Evolutionary conservation across 2,888 invertebrate genomes (phyloP).

Genomic region (Papilio demoleus): DNA sequence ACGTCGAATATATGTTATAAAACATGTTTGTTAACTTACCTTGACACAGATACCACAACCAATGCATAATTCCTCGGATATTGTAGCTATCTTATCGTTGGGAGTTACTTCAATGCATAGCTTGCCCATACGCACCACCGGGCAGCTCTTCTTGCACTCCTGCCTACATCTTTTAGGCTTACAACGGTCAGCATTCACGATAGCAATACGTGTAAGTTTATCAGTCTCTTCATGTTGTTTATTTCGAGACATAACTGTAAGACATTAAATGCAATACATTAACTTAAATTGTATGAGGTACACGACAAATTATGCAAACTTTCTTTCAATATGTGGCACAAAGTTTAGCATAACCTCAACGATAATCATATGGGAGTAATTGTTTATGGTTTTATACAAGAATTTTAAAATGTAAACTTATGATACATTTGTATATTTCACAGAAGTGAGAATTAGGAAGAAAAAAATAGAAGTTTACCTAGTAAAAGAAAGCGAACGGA

Average conservation of each 20-base stretch:
- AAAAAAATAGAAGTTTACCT: conserved; percentile 61
- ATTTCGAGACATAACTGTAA: conserved; percentile 81
- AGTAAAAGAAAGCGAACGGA: conserved; percentile 72
- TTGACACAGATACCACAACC: conserved; percentile 99
- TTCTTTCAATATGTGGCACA: conserved; percentile 70
- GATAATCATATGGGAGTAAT: conserved; percentile 49
- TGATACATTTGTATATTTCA: conserved; percentile 1
- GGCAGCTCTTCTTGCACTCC: conserved; percentile 99
- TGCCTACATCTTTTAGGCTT: conserved; percentile 99
- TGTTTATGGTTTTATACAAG: conserved; percentile 6
- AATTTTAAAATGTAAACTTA: background rate
- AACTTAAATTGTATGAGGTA: conserved; percentile 44
- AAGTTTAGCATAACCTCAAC: conserved; percentile 72
- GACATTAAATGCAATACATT: conserved; percentile 47
- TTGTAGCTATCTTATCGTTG: conserved; percentile 97
- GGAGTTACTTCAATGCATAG: conserved; percentile 99
- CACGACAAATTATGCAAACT: conserved; percentile 50
- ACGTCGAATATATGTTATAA: conserved; percentile 14
- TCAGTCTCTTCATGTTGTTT: conserved; percentile 92
- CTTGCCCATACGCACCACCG: conserved; percentile 99
- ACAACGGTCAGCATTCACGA: conserved; percentile 98
- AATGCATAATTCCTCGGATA: conserved; percentile 99
- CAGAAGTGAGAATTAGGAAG: conserved; percentile 37
- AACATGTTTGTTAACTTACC: conserved; percentile 78
- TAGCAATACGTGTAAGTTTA: conserved; percentile 98